phyloP scores from a whole-genome alignment of 2,113 vertebrate species.

The Chrysemys picta region DNA sequence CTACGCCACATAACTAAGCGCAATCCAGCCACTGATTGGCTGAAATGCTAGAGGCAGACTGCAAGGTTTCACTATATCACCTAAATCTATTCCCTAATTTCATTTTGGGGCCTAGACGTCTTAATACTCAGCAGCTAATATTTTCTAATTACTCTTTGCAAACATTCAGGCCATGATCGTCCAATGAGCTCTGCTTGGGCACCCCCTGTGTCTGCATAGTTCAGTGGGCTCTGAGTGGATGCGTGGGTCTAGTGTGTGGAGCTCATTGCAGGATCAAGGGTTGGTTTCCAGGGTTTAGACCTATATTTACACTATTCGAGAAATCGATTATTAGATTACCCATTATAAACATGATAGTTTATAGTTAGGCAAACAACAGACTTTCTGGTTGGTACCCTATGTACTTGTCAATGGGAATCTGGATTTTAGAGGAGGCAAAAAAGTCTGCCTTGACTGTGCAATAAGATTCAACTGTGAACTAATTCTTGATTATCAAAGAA shows the following conservation, averaged over 20 bases:
- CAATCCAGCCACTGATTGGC: neutral
- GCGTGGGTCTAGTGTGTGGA: neutral
- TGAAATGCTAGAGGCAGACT: neutral
- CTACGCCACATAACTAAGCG: neutral
- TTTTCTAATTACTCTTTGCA: neutral
- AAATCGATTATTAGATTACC: neutral
- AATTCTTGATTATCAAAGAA: rapidly evolving
- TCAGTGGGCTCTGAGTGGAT: neutral
- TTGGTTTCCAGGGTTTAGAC: neutral
- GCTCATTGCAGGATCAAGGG: neutral
- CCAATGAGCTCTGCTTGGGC: neutral
- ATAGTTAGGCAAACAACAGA: neutral
- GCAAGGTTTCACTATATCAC: neutral
- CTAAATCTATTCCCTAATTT: neutral
- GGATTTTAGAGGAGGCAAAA: neutral
- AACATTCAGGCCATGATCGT: neutral
- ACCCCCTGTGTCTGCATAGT: neutral
- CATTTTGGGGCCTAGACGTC: neutral
- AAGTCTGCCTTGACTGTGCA: neutral
- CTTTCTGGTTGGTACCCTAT: neutral
- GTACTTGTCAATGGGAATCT: rapidly evolving
- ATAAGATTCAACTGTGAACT: neutral
- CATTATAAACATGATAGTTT: neutral
- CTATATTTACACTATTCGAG: neutral
- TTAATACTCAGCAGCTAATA: neutral